Percentiles rank a stretch among this genome's conserved stretches.
These are phyloP conservation scores for Himantopus leucocephalus DNA, from an alignment of 2,113 vertebrate genomes.

Conservation along the genomic window DNA sequence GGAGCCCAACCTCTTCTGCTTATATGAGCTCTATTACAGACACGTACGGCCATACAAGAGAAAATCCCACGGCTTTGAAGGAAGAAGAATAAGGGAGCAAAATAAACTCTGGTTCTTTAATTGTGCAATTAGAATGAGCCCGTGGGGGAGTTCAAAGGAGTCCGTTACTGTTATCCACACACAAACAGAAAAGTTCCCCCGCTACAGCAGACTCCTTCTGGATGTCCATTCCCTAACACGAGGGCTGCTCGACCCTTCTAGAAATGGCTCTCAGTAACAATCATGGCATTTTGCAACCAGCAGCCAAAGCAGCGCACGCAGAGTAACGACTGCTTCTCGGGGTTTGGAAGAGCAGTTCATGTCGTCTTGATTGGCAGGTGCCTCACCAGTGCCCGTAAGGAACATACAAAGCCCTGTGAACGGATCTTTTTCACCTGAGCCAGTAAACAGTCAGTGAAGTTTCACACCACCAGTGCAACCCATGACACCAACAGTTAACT, in stretches of 20 bases:
- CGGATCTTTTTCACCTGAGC: not conserved
- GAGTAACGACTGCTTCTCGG: not conserved
- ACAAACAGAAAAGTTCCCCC: not conserved
- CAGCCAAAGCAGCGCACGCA: not conserved
- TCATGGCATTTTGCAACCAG: not conserved
- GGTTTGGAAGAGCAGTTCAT: not conserved
- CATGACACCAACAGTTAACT: not conserved
- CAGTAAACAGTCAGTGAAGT: not conserved
- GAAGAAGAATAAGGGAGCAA: not conserved
- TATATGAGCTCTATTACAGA: not conserved
- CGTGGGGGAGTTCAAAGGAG: not conserved
- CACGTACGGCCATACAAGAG: not conserved
- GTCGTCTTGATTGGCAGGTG: not conserved
- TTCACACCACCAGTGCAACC: not conserved
- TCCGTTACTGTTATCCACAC: not conserved
- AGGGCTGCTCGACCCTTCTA: not conserved
- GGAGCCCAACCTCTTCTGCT: not conserved
- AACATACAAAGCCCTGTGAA: not conserved
- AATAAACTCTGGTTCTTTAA: not conserved
- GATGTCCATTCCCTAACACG: not conserved
- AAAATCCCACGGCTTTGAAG: not conserved
- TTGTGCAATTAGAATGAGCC: not conserved
- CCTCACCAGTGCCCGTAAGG: not conserved
- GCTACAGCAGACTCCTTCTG: not conserved
- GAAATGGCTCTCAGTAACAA: not conserved